Base-by-base conservation (phyloP, 2,113 vertebrate species). In the Clarias gariepinus region DNA sequence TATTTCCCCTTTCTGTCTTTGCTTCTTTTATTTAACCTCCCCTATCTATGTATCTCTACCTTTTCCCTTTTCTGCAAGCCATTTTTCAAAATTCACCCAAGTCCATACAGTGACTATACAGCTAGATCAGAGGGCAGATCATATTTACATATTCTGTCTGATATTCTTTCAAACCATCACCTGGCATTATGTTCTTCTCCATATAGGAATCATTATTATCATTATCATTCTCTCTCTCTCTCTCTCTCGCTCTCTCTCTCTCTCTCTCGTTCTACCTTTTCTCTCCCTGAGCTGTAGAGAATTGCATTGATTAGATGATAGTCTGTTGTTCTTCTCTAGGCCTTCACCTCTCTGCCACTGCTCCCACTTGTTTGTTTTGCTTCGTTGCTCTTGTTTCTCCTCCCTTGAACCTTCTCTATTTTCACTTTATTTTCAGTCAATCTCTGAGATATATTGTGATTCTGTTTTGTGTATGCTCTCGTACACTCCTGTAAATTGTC, bases 381-480 rank as follows among this genome's bases (percentile, higher is more conserved):
- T 81, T 78, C 23, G 3, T 36, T 63, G 57, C 21, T 21, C 71
- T 61, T 63, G 57, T 85, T 63, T 85, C 13, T 63, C 64, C n/a
- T 69, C 82, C 16, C 36, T 77, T 28, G 47, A 79, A 47, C 55
- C 28, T 19, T 55, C 76, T 68, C 84, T 47, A 19, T 60, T 84
- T 84, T 74, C 13, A 64, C 60, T 47, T 64, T 25, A 82, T 64
- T 63, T 82, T 63, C 58, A 41, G 60, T 63, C 80, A 25, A n/a
- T 64, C 80, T 82, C 23, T 64, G 60, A n/a, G 60, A 47, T n/a
- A 47, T n/a, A 82, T 82, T 82, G 55, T 82, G 64, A 82, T 64
- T 82, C 23, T n/a, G 80, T 81, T 18, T 36, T 81, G 57, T 81
- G 79, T 63, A 41, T 1, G 18, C 79, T 63, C 30, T 63, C 7